Percentiles rank a stretch among this genome's conserved stretches.
phyloP scores from a whole-genome alignment of 2,113 vertebrate species.

The Theristicus caerulescens region DNA sequence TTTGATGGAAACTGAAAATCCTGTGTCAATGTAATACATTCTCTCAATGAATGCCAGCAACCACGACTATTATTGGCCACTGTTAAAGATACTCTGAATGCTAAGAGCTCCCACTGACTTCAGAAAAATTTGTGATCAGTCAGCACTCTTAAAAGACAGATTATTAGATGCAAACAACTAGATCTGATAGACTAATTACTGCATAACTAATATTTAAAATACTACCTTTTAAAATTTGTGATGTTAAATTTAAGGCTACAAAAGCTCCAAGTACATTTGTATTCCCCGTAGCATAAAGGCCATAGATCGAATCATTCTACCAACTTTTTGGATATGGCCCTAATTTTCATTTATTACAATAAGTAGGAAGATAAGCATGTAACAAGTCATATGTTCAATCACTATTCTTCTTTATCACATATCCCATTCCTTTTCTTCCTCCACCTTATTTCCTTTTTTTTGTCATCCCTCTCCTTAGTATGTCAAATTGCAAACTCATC shows the following conservation, averaged over 20 bases:
- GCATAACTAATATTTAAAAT: background rate
- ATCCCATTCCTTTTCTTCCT: background rate
- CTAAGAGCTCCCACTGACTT: background rate
- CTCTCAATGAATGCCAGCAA: background rate
- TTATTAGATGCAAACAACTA: background rate
- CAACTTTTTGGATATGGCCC: background rate
- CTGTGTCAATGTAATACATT: background rate
- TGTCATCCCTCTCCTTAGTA: background rate
- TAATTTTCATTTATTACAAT: background rate
- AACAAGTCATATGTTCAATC: background rate
- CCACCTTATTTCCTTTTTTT: background rate
- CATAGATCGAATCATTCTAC: background rate
- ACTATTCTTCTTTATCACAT: background rate
- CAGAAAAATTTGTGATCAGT: background rate
- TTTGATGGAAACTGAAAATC: constrained; percentile 9
- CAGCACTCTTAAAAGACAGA: background rate
- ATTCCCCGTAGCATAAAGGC: background rate
- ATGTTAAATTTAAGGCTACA: background rate
- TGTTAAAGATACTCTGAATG: background rate
- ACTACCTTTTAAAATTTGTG: background rate
- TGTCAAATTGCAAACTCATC: background rate
- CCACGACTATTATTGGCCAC: background rate
- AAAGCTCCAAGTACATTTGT: background rate
- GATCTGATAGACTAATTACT: background rate
- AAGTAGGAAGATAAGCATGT: background rate